Percentiles rank a stretch among this genome's conserved stretches.
phyloP scores from a whole-genome alignment of 2,797 vertebrate genomes.

The Darevskia nairensis region DNA sequence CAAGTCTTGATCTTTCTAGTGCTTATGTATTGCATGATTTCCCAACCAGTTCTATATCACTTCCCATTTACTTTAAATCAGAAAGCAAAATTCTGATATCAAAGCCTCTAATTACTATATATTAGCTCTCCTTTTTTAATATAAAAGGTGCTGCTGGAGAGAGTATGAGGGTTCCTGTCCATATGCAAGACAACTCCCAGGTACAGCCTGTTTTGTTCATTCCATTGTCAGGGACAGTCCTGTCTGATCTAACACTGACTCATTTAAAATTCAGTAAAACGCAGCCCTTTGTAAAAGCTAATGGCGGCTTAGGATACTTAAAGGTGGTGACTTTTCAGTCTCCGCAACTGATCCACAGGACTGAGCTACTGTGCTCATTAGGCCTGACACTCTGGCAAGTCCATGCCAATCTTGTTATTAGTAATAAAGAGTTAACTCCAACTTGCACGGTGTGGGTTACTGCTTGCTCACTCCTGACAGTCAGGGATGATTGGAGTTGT shows the following conservation, averaged over 20 bases:
- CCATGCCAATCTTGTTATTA: too few species aligned
- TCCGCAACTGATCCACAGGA: too few species aligned
- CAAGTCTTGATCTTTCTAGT: neutral
- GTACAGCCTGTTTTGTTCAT: neutral
- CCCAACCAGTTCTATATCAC: neutral
- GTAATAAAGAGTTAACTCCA: too few species aligned
- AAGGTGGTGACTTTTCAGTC: too few species aligned
- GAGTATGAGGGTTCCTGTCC: neutral
- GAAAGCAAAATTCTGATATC: neutral
- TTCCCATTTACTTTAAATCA: neutral
- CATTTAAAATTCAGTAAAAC: neutral
- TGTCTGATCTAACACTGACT: neutral
- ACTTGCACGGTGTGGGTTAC: too few species aligned
- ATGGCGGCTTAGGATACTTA: neutral
- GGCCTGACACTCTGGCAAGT: too few species aligned
- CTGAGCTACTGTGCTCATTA: too few species aligned
- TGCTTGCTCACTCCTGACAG: too few species aligned
- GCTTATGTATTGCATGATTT: neutral
- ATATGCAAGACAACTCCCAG: neutral
- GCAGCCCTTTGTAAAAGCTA: neutral
- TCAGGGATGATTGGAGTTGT: too few species aligned
- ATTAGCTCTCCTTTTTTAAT: too few species aligned
- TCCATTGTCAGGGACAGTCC: neutral
- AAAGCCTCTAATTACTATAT: neutral
- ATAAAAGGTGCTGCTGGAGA: neutral